Evolutionary conservation across 2,888 invertebrate genomes (phyloP).

Genomic region (Augochlorella aurata): DNA sequence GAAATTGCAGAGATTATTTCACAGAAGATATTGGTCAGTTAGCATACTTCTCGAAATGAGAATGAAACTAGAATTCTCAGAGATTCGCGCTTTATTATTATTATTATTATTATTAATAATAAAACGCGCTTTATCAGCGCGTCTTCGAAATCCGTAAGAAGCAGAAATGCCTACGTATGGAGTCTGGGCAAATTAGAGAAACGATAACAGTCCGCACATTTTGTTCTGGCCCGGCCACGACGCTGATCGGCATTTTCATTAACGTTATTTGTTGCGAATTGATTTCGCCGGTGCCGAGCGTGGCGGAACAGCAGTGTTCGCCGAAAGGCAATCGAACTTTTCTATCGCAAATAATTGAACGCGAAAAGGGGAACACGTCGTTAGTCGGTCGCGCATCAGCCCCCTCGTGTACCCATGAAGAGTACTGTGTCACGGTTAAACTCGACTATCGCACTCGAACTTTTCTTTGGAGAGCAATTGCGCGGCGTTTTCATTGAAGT

Average conservation of each 20-base stretch:
- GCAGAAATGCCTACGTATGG: no score
- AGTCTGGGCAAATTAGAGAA: no score
- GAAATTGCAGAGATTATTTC: no score
- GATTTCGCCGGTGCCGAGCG: not conserved
- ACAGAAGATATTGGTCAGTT: no score
- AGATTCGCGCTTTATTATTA: no score
- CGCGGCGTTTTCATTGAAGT: conserved; percentile 38
- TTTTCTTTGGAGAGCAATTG: conserved; percentile 43
- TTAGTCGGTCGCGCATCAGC: conserved; percentile 11
- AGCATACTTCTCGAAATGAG: no score
- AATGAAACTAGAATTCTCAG: no score
- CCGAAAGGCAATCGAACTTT: conserved; percentile 4
- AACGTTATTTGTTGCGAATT: not conserved
- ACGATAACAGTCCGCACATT: no score
- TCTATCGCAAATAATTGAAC: not conserved
- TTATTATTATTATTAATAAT: no score
- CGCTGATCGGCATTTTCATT: not conserved
- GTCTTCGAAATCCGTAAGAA: no score
- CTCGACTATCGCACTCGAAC: conserved; percentile 36
- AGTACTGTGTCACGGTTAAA: conserved; percentile 28
- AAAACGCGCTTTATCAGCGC: no score
- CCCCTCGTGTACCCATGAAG: not conserved
- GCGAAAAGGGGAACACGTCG: conserved; percentile 8
- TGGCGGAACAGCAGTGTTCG: not conserved
- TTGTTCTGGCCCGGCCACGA: no score